These are phyloP conservation scores for Agonopterix arenella DNA, from an alignment of 2,888 invertebrate genomes.

Conservation along the genomic window DNA sequence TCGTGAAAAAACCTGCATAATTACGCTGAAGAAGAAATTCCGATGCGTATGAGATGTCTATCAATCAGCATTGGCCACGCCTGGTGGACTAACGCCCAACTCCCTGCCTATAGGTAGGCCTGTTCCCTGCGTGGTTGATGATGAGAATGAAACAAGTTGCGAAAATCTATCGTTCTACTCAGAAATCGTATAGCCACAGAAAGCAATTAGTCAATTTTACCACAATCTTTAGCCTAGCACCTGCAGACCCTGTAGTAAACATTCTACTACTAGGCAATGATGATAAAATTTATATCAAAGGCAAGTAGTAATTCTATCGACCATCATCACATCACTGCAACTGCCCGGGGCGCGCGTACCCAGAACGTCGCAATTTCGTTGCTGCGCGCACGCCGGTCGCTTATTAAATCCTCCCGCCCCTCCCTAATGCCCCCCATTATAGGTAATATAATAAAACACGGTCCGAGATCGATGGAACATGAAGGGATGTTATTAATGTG, in stretches of 20 bases:
- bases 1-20: too few species aligned
- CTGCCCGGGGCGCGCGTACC: slow-evolving; percentile 51
- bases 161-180: too few species aligned
- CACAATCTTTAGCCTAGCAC: neutral
- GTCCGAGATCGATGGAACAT: slow-evolving; percentile 9
- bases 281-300: neutral
- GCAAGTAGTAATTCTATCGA: slow-evolving; percentile 3
- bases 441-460: slow-evolving; percentile 66
- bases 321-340: slow-evolving; percentile 21
- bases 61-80: too few species aligned
- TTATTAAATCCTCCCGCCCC: slow-evolving; percentile 71
- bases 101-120: too few species aligned
- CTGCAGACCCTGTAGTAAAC: neutral
- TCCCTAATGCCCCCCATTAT: slow-evolving; percentile 71
- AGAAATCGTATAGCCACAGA: too few species aligned
- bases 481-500: slow-evolving; percentile 36
- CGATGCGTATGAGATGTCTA: too few species aligned
- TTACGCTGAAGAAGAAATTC: too few species aligned
- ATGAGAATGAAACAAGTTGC: too few species aligned
- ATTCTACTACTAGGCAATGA: neutral
- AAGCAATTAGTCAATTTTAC: neutral
- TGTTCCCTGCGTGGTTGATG: too few species aligned
- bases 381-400: slow-evolving; percentile 48
- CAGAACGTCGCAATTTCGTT: slow-evolving; percentile 53
- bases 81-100: too few species aligned